phyloP scores from a whole-genome alignment of 2,888 invertebrate species.

The Drosophila rubida region DNA sequence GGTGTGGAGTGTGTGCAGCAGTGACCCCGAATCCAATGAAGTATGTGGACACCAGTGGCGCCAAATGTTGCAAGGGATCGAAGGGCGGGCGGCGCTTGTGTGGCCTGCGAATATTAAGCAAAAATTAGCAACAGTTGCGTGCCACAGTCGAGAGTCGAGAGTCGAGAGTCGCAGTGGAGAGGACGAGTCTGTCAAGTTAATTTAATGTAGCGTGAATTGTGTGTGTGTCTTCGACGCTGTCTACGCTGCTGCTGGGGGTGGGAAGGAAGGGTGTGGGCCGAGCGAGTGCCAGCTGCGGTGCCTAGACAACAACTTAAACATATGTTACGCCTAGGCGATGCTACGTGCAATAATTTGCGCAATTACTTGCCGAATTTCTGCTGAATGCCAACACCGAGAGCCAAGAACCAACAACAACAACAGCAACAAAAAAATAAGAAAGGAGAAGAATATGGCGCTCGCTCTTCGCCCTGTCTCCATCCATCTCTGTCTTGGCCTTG shows the following conservation, averaged over 20 bases:
- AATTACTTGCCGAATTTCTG: constrained; percentile 73
- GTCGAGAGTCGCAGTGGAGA: no score
- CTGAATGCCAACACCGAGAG: background rate
- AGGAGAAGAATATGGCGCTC: background rate
- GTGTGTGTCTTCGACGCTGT: constrained; percentile 3
- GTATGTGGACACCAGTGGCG: constrained; percentile 44
- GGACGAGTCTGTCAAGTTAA: constrained; percentile 73
- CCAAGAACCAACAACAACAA: background rate
- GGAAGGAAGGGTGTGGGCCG: constrained; percentile 14
- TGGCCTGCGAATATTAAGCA: constrained; percentile 59
- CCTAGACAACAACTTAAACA: constrained; percentile 58
- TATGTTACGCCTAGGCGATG: constrained; percentile 64
- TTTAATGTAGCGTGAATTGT: constrained; percentile 76
- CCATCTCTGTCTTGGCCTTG: constrained; percentile 14
- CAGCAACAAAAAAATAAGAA: background rate
- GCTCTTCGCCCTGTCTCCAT: background rate
- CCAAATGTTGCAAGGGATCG: constrained; percentile 22
- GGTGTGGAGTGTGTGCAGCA: background rate
- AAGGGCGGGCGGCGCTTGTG: constrained; percentile 31
- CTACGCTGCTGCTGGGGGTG: constrained; percentile 6
- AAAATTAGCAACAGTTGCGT: constrained; percentile 81
- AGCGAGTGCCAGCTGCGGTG: constrained; percentile 59
- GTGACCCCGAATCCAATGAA: constrained; percentile 59
- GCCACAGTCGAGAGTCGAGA: constrained; percentile 24
- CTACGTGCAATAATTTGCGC: constrained; percentile 79